phyloP scores from a whole-genome alignment of 2,113 vertebrate genomes.

The Desmodus rotundus region DNA sequence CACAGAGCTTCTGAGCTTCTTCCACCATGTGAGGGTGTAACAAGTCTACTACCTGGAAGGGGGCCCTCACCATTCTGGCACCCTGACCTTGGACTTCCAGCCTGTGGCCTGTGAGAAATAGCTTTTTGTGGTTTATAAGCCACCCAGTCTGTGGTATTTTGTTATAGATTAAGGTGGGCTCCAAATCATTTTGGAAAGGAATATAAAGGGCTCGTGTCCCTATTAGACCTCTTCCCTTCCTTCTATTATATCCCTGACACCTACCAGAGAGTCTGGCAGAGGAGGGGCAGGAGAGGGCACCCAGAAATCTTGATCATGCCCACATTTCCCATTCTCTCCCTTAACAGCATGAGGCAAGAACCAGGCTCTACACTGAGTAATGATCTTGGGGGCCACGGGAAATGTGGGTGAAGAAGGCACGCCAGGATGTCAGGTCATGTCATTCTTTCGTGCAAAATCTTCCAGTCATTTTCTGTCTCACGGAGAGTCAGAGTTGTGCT shows the following conservation, averaged over 20 bases:
- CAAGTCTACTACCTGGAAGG: not conserved
- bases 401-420: not conserved
- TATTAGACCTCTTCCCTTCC: not conserved
- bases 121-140: not conserved
- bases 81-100: not conserved
- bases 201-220: not conserved
- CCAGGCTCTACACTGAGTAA: not conserved
- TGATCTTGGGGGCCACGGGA: too few species aligned
- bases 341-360: not conserved
- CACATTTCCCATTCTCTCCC: not conserved
- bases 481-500: not conserved
- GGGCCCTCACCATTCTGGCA: not conserved
- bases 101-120: not conserved
- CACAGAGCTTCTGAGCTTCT: not conserved
- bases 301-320: not conserved
- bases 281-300: not conserved
- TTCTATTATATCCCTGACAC: not conserved
- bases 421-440: fast-evolving
- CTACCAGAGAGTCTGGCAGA: not conserved
- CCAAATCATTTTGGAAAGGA: not conserved
- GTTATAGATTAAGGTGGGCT: not conserved
- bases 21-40: not conserved
- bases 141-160: not conserved
- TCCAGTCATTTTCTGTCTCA: not conserved
- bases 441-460: not conserved